Evolutionary conservation across 2,113 vertebrate species (phyloP), one percentile per base, ranked within the genome.

Genomic region (Engystomops pustulosus): DNA sequence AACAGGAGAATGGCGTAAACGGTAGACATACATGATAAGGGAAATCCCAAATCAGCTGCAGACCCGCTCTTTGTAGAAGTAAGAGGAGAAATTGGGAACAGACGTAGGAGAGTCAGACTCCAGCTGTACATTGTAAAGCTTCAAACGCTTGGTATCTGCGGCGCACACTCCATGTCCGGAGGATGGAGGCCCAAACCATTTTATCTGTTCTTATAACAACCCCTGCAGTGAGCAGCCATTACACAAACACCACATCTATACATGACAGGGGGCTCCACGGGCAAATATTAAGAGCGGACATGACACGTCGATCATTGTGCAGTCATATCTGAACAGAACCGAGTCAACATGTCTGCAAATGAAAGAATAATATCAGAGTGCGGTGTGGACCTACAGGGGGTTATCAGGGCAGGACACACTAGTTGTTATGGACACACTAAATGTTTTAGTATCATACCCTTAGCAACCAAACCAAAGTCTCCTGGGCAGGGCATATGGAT

Each of bases 31-130:
- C 32, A 41, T 44, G 83, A 85, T 85, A 78, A 79, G 75, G 45
- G 9, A 76, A 77, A 70, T 18, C 12, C 62, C 45, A 79, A 79
- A 84, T 77, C 72, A 85, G 75, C 74, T 78, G 65, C 83, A 85
- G 83, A 79, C 49, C 10, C 47, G 18, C 74, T 68, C 62, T 77
- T 85, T 85, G 67, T 58, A 79, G 38, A 78, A 38, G 82, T 67
- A 84, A 84, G 82, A 47, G 15, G 36, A 84, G 72, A 84, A 84
- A 84, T 84, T 84, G 62, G 82, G 55, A 84, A 44, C 82, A 84
- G 82, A 84, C 82, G 72, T 11, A 11, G 77, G 60, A 77, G 62
- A 68, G 65, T 49, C 65, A 34, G 34, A 23, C 65, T 30, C 83
- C 83, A 78, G 30, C 83, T 85, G 83, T 15, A 85, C 62, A 70